These are phyloP conservation scores for Meleagris gallopavo DNA, from an alignment of 2,113 vertebrate genomes.

Conservation along the genomic window DNA sequence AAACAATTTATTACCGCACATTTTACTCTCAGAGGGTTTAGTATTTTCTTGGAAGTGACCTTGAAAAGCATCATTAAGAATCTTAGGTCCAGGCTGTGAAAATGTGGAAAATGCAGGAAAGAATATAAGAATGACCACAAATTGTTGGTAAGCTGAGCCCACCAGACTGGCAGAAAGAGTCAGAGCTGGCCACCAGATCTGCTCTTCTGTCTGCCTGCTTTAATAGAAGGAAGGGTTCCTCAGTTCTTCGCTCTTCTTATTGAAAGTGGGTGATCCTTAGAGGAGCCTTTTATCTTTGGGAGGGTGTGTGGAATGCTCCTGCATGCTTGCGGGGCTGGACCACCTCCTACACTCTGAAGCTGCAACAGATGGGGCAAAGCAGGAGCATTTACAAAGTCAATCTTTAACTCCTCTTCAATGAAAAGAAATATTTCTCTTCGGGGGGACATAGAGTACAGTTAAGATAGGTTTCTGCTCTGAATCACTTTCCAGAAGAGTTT, in stretches of 20 bases:
- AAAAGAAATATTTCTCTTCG: not conserved
- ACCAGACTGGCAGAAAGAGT: not conserved
- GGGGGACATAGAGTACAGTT: not conserved
- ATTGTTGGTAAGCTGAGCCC: not conserved
- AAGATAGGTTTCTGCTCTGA: not conserved
- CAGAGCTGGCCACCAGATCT: not conserved
- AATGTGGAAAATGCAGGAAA: not conserved
- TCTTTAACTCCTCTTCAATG: not conserved
- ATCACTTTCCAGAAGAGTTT: not conserved
- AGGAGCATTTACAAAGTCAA: not conserved
- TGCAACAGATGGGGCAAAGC: not conserved
- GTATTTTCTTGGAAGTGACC: not conserved
- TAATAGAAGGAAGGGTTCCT: slow-evolving; percentile 13
- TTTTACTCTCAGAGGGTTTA: not conserved
- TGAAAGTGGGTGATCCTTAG: not conserved
- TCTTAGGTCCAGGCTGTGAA: not conserved
- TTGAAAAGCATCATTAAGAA: not conserved
- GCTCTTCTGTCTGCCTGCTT: not conserved
- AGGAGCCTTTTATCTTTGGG: not conserved
- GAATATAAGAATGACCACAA: not conserved
- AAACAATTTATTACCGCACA: not conserved
- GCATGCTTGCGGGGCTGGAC: not conserved
- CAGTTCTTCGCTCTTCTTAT: not conserved
- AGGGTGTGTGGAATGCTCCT: not conserved
- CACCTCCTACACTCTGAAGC: not conserved